These are phyloP conservation scores for Tachysurus fulvidraco DNA, from an alignment of 2,113 vertebrate species.

Conservation along the genomic window DNA sequence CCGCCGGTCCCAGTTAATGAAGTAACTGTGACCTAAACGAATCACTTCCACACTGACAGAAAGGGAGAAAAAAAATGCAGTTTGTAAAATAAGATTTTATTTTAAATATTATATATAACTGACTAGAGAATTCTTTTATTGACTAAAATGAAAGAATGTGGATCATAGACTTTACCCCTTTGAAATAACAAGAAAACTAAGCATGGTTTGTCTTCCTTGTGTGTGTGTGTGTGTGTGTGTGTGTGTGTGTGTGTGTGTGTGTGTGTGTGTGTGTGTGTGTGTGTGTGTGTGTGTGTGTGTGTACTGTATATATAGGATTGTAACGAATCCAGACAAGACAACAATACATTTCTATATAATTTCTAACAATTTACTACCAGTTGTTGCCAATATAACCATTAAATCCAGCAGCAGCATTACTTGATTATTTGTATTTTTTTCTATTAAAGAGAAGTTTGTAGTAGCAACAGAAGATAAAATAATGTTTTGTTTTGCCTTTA, in stretches of 20 bases:
- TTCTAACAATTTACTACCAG: too few relatives aligned
- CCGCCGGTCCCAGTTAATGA: constrained; percentile 92
- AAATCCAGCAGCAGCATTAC: too few relatives aligned
- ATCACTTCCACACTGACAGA: constrained; percentile 88
- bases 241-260: too few relatives aligned
- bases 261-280: too few relatives aligned
- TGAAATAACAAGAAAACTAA: not conserved
- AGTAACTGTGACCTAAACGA: constrained; percentile 93
- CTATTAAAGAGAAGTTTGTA: too few relatives aligned
- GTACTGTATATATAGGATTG: too few relatives aligned
- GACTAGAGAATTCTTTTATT: not conserved
- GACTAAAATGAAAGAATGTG: not conserved
- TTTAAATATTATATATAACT: not conserved
- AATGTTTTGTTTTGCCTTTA: not conserved
- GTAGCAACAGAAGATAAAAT: too few relatives aligned
- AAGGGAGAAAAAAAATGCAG: not conserved
- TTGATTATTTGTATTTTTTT: too few relatives aligned
- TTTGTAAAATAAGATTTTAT: not conserved
- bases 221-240: not conserved
- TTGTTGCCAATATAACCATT: too few relatives aligned
- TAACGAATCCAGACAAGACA: too few relatives aligned
- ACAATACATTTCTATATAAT: too few relatives aligned
- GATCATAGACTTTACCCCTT: not conserved
- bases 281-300: too few relatives aligned
- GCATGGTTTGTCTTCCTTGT: not conserved